A percentile compares a stretch with the other conserved stretches of the same genome.
These are phyloP conservation scores for Mya arenaria DNA, from an alignment of 1,140 invertebrate genomes.

Conservation along the genomic window DNA sequence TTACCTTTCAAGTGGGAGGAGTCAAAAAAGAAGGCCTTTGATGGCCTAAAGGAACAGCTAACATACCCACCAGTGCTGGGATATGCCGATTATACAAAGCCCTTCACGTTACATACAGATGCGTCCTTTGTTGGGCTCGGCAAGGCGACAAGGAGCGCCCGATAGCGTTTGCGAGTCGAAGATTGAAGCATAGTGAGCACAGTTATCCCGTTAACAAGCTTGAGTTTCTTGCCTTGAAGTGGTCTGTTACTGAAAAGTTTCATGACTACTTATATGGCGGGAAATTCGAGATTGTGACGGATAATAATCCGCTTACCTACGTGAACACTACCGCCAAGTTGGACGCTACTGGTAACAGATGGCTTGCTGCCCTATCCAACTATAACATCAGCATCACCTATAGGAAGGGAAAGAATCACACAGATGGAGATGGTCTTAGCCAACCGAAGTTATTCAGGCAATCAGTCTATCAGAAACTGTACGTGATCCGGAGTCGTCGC, in stretches of 20 bases:
- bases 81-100: slow-evolving; percentile 52
- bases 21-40: slow-evolving; percentile 41
- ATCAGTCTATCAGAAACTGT: not conserved
- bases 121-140: slow-evolving; percentile 56
- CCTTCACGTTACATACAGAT: slow-evolving; percentile 63
- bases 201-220: too few relatives aligned
- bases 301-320: slow-evolving; percentile 45
- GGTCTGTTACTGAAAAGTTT: slow-evolving; percentile 50
- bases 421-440: slow-evolving; percentile 27
- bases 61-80: slow-evolving; percentile 57
- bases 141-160: slow-evolving; percentile 55
- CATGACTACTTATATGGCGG: slow-evolving; percentile 50
- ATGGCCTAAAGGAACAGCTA: slow-evolving; percentile 51
- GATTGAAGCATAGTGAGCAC: not conserved
- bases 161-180: slow-evolving; percentile 39
- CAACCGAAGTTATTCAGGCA: not conserved
- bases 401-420: not conserved
- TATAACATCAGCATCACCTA: slow-evolving; percentile 38
- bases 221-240: too few relatives aligned
- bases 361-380: slow-evolving; percentile 35
- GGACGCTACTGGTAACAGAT: slow-evolving; percentile 30
- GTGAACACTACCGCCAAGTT: slow-evolving; percentile 28
- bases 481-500: not conserved
- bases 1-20: slow-evolving; percentile 13
- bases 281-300: slow-evolving; percentile 19